phyloP scores from a whole-genome alignment of 30 jellyfish, hydroid and myxozoan genomes.

The Sanderia malayensis region DNA sequence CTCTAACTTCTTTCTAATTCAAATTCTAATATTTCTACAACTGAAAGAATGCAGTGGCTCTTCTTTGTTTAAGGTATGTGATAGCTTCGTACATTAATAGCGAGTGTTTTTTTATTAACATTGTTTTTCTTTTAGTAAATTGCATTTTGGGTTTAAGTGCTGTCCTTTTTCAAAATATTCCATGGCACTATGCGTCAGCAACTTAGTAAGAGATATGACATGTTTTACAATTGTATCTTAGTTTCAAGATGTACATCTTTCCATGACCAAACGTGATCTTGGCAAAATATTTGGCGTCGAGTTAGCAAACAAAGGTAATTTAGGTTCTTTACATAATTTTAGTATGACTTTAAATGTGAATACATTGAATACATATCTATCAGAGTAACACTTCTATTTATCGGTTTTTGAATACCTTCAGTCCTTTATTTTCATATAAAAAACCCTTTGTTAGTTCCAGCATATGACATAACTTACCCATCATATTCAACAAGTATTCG shows the following conservation, averaged over 20 bases:
- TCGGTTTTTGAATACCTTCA: too few relatives aligned
- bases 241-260: constrained; percentile 73
- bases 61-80: constrained; percentile 15
- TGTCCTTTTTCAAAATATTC: not conserved
- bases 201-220: too few relatives aligned
- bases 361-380: too few relatives aligned
- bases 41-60: constrained; percentile 38
- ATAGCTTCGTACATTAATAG: too few relatives aligned
- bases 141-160: not conserved
- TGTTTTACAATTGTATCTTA: constrained; percentile 3
- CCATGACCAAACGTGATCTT: constrained; percentile 82
- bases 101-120: too few relatives aligned
- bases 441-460: constrained; percentile 61
- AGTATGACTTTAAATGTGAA: too few relatives aligned
- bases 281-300: constrained; percentile 92
- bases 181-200: too few relatives aligned
- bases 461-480: constrained; percentile 67
- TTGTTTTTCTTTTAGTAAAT: too few relatives aligned
- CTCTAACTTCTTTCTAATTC: constrained; percentile 35
- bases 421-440: too few relatives aligned
- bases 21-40: constrained; percentile 25
- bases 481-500: not conserved
- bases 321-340: not conserved
- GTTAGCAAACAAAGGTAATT: constrained; percentile 54
- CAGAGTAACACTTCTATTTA: too few relatives aligned